Base-by-base conservation (phyloP, 2,113 vertebrate genomes). In the Lasiurus cinereus region DNA sequence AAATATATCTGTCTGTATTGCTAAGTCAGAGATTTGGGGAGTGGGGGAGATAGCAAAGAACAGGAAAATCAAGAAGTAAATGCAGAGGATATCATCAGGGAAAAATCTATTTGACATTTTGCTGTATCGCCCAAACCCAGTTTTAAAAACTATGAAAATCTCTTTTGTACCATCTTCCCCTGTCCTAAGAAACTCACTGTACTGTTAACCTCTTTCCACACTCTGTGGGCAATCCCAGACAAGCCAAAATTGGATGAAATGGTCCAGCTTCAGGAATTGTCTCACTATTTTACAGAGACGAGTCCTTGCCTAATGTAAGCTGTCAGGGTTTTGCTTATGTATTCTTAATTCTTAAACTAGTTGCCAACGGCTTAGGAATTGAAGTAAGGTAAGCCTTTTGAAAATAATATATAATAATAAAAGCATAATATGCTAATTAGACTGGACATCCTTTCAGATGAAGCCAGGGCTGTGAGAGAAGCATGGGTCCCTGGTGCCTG, bases 1-100 rank as follows among this genome's bases (percentile, higher is more conserved):
- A 92, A 93, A 85, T 88, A 85, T 93, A 56, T 52, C 59, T 80
- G 56, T 62, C 70, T 48, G 86, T 24, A 21, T 29, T 95, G 72
- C 66, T 92, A 90, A 91, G 14, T 88, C 77, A 83, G 79, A 87
- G 54, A 67, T 77, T 90, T 78, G 2, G 4, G 11, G 8, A 18
- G 18, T 7, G 1, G 8, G 24, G 1, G 8, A 21, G 46, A 76
- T 4, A 50, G n/a, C 62, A 91, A 69, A 72, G 70, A 88, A 82
- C 64, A 88, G 12, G 39, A 43, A 36, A 77, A 73, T 39, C 16
- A 73, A 64, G 64, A 83, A 54, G 36, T 18, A 89, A 91, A 82
- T 10, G 52, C 8, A 62, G 36, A 87, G 15, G 27, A 0, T 66
- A 84, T 70, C 73, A 78, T 80, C 9, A 52, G 18, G 70, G 39